These are phyloP conservation scores for Galleria mellonella DNA, from an alignment of 1,140 invertebrate genomes.

Conservation along the genomic window DNA sequence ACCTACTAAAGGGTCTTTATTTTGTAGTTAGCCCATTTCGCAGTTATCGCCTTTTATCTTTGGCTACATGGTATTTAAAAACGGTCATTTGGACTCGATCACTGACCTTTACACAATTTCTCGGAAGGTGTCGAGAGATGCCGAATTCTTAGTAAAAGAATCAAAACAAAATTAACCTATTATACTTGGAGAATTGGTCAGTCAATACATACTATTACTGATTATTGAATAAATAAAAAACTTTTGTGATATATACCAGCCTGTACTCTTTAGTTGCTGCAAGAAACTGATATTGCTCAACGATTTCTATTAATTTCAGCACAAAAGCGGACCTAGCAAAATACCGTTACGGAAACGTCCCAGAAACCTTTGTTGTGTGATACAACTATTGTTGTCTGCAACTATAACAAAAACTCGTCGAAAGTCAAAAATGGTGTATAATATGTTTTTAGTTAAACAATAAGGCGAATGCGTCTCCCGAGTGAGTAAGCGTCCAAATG, in stretches of 20 bases:
- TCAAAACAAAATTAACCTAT: no score
- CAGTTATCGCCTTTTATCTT: constrained; percentile 62
- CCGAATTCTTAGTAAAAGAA: no score
- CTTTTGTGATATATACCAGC: constrained; percentile 8
- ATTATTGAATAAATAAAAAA: constrained; percentile 8
- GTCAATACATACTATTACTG: no score
- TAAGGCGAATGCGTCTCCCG: constrained; percentile 29
- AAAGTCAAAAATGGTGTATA: constrained; percentile 33
- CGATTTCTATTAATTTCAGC: constrained; percentile 32
- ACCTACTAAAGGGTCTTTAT: constrained; percentile 67
- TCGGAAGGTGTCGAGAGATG: no score
- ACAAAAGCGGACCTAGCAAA: constrained; percentile 31
- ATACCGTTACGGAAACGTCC: constrained; percentile 52
- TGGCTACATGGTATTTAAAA: constrained; percentile 3
- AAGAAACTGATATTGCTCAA: constrained; percentile 28
- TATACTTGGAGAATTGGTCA: no score
- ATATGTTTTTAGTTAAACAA: constrained; percentile 14
- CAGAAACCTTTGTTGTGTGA: constrained; percentile 46
- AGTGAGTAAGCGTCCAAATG: constrained; percentile 26
- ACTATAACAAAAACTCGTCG: constrained; percentile 24
- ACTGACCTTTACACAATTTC: not conserved
- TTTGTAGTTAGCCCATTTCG: constrained; percentile 60
- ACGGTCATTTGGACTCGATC: not conserved
- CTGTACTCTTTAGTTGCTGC: constrained; percentile 9
- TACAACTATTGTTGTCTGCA: constrained; percentile 32